These are phyloP conservation scores for Torymus aiolomorphi DNA, from an alignment of 2,888 invertebrate species.

Conservation along the genomic window DNA sequence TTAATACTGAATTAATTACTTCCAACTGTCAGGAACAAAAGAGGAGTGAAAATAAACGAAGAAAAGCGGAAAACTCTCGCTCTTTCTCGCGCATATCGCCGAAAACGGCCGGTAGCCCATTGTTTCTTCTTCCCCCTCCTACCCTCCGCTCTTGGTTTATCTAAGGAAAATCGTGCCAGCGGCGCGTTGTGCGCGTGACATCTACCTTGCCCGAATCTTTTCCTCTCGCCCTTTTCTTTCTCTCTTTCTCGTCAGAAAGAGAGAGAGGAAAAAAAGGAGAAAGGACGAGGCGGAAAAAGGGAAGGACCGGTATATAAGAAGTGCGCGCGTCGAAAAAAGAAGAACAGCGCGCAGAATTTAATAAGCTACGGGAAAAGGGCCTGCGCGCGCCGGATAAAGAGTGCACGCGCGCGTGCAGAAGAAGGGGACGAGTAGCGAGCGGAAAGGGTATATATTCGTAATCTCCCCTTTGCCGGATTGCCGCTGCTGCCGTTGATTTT, in stretches of 20 bases:
- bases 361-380: slow-evolving; percentile 28
- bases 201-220: background rate
- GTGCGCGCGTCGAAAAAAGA: background rate
- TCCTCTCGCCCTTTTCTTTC: background rate
- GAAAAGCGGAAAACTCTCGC: background rate
- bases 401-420: background rate
- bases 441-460: slow-evolving; percentile 51
- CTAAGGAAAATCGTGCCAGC: slow-evolving; percentile 25
- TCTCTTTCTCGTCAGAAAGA: background rate
- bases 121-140: slow-evolving; percentile 8
- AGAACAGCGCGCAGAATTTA: slow-evolving; percentile 39
- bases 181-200: slow-evolving; percentile 26
- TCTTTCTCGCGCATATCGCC: slow-evolving; percentile 28
- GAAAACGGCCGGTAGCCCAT: slow-evolving; percentile 14
- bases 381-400: slow-evolving; percentile 41
- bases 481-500: slow-evolving; percentile 22
- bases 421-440: background rate
- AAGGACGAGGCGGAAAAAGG: background rate
- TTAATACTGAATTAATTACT: slow-evolving; percentile 52
- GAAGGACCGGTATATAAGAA: background rate
- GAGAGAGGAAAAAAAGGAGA: background rate
- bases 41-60: slow-evolving; percentile 1
- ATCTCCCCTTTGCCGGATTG: slow-evolving; percentile 40
- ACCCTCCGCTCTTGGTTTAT: slow-evolving; percentile 20
- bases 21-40: slow-evolving; percentile 46